phyloP scores from a whole-genome alignment of 2,113 vertebrate genomes.

The Sylvia atricapilla region DNA sequence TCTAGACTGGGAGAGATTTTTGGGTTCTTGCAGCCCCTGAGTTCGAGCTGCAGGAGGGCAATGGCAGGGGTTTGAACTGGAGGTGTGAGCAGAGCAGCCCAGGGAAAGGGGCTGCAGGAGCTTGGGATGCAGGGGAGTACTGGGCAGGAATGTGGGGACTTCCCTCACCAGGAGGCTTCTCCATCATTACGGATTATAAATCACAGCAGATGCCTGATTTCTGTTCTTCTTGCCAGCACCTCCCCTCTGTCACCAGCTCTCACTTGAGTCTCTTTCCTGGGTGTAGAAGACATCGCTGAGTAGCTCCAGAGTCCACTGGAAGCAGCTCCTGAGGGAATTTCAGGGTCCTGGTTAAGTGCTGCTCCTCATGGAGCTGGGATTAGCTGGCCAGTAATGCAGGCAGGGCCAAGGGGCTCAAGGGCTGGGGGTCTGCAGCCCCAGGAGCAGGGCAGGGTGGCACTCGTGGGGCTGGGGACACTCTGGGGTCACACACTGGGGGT shows the following conservation, averaged over 20 bases:
- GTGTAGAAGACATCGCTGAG: background rate
- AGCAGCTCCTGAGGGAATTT: background rate
- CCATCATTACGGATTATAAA: rapidly evolving
- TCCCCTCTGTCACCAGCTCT: background rate
- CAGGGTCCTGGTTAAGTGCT: background rate
- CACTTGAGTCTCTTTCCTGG: background rate
- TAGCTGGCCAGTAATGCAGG: background rate
- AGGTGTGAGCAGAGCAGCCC: background rate
- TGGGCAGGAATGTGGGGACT: background rate
- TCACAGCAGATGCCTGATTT: background rate
- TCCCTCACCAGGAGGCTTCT: background rate
- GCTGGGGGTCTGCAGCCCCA: background rate
- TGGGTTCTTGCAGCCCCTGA: background rate
- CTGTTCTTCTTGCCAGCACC: background rate
- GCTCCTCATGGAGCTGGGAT: background rate
- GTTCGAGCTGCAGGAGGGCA: background rate
- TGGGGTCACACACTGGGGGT: rapidly evolving
- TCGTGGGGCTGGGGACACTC: rapidly evolving
- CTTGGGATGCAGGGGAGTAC: background rate
- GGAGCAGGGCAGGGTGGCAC: background rate
- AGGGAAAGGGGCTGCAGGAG: background rate
- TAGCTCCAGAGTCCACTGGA: background rate
- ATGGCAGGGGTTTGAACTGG: background rate
- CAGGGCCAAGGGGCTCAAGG: background rate
- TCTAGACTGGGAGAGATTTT: background rate